phyloP scores from a whole-genome alignment of 2,797 vertebrate species.

The Cyclopterus lumpus region DNA sequence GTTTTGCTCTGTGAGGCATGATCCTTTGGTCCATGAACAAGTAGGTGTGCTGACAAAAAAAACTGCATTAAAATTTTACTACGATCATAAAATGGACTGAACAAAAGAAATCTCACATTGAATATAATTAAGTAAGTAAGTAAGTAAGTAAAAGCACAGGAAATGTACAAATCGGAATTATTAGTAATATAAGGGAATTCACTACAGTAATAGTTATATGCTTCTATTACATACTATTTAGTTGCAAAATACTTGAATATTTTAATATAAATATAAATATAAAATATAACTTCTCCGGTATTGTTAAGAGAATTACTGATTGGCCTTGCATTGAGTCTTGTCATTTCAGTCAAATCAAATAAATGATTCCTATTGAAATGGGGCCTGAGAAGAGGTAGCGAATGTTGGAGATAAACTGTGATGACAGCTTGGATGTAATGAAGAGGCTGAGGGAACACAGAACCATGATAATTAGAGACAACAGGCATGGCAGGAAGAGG shows the following conservation, averaged over 20 bases:
- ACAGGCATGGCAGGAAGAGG: slow-evolving; percentile 58
- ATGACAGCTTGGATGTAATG: slow-evolving; percentile 73
- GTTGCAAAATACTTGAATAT: slow-evolving; percentile 17
- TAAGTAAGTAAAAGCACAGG: slow-evolving; percentile 7
- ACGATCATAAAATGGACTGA: slow-evolving; percentile 8
- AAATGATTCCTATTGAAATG: slow-evolving; percentile 55
- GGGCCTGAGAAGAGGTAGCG: slow-evolving; percentile 48
- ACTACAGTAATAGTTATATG: neutral
- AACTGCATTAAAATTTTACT: slow-evolving; percentile 17
- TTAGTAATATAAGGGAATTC: neutral
- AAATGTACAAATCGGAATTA: slow-evolving; percentile 22
- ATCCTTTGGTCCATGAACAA: slow-evolving; percentile 33
- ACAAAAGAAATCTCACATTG: slow-evolving; percentile 1
- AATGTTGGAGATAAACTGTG: slow-evolving; percentile 71
- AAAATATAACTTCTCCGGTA: neutral
- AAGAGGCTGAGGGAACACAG: slow-evolving; percentile 69
- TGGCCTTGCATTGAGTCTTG: slow-evolving; percentile 27
- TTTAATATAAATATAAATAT: no score
- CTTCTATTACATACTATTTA: neutral
- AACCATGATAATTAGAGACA: slow-evolving; percentile 71
- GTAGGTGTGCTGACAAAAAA: slow-evolving; percentile 28
- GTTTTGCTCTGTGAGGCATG: neutral
- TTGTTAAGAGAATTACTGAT: slow-evolving; percentile 23
- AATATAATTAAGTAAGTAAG: slow-evolving; percentile 10
- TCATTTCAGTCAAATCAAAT: slow-evolving; percentile 45